Conservation (phyloP, 2,888 invertebrate species). For the Phortica okadai region DNA sequence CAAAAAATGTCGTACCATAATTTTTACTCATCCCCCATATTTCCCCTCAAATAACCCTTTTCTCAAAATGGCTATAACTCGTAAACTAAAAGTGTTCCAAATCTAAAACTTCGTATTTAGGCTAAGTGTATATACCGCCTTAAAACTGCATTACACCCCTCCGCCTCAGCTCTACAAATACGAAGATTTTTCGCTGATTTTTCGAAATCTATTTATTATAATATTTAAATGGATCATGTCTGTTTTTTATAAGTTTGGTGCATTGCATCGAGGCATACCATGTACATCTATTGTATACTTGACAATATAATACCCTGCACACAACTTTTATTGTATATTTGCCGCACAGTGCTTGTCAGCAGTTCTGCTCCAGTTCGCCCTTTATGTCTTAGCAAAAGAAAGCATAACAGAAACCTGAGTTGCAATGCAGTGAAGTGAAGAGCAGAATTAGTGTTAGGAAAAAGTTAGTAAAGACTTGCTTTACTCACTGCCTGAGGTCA, state of each 20-base stretch:
- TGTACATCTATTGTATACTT: neutral
- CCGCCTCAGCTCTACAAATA: no score
- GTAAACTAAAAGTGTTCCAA: no score
- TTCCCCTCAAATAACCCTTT: slow-evolving; percentile 2
- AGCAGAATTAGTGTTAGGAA: no score
- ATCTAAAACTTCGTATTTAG: no score
- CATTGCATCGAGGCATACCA: no score
- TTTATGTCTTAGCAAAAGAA: slow-evolving; percentile 34
- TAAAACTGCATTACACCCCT: no score
- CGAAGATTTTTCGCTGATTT: neutral
- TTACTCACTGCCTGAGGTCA: neutral
- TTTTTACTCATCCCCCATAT: neutral
- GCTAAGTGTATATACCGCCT: no score
- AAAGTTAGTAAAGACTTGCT: slow-evolving; percentile 9
- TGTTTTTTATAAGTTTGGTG: neutral
- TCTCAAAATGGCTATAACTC: no score
- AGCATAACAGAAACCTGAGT: no score
- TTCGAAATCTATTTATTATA: neutral
- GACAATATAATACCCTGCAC: neutral
- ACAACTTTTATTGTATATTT: neutral
- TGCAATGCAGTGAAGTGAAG: no score
- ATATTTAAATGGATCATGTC: neutral
- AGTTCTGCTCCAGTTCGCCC: slow-evolving; percentile 64
- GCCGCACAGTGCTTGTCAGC: neutral
- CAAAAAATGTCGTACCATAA: no score